These are phyloP conservation scores for Mesocricetus auratus DNA, from an alignment of 2,113 vertebrate species.

Conservation along the genomic window DNA sequence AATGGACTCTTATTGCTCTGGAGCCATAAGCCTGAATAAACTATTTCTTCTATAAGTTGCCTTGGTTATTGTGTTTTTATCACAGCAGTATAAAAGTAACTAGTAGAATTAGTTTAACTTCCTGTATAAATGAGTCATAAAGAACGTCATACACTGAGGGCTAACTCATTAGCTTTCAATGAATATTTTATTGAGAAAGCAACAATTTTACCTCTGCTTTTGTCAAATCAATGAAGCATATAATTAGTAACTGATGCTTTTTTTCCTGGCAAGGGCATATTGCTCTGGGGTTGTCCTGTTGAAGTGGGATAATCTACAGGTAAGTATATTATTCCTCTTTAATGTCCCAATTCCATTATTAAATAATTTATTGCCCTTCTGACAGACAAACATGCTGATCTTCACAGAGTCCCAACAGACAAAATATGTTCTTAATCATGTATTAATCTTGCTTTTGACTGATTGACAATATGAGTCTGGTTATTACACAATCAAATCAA, in stretches of 20 bases:
- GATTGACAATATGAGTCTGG: slow-evolving; percentile 17
- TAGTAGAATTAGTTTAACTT: not conserved
- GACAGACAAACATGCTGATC: slow-evolving; percentile 37
- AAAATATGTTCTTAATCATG: slow-evolving; percentile 51
- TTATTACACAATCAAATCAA: slow-evolving; percentile 42
- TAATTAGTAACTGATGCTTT: not conserved
- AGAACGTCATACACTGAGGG: not conserved
- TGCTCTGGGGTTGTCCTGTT: not conserved
- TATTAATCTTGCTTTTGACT: slow-evolving; percentile 30
- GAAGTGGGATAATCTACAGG: not conserved
- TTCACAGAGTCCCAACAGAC: not conserved
- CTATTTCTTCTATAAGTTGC: not conserved
- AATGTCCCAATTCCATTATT: slow-evolving; percentile 46
- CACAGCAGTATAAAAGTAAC: not conserved
- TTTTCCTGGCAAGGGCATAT: not conserved
- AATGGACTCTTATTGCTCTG: not conserved
- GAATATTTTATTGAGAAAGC: slow-evolving; percentile 31
- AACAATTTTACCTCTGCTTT: slow-evolving; percentile 40
- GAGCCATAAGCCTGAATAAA: not conserved
- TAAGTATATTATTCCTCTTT: not conserved
- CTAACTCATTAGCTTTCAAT: not conserved
- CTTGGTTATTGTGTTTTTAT: not conserved
- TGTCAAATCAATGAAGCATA: not conserved
- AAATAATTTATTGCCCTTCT: slow-evolving; percentile 5
- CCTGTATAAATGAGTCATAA: slow-evolving; percentile 24